Evolutionary conservation across 2,797 vertebrate species (phyloP), one percentile per base, ranked within the genome.

Genomic region (Pseudomugil gertrudae): DNA sequence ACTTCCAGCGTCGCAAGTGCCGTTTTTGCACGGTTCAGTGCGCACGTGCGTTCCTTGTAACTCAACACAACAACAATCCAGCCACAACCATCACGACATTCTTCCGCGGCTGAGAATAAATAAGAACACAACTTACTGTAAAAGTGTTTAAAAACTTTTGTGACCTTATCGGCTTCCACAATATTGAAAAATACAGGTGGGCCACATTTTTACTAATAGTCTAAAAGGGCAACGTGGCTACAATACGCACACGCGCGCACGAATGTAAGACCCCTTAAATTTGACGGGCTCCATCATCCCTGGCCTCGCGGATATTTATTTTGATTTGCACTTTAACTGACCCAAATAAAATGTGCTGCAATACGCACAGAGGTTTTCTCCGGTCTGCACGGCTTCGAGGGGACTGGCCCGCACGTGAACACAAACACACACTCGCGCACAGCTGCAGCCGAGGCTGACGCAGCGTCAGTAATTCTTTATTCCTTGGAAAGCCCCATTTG

Each of bases 281-380:
- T 13, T 48, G 66, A 64, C 27, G 64, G 74, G 35, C 61, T 78
- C 60, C 71, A 45, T 38, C 61, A 2, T 33, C 62, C 10, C 32
- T 58, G 64, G 62, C 51, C 65, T 57, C 68, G 45, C 74, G 52
- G 80, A 82, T 86, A 85, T 88, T 87, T 90, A 83, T 88, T 87
- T 91, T 92, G 87, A 93, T 94, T 93, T 94, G 91, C 90, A 93
- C 89, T 87, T 86, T 93, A 94, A 95, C 95, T 96, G 95, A 95
- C 95, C 94, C 93, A 95, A 90, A 96, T 95, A 95, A 91, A 95
- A 90, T 90, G 80, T 29, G 56, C 70, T 61, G 56, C 67, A 79
- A 79, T 85, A 80, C 78, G 81, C 87, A 82, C 83, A 81, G 83
- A 84, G 83, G 83, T 88, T 89, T 86, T 87, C 74, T 89, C 66